Evolutionary conservation across 2,888 invertebrate species (phyloP), one percentile per base, ranked within the genome.

Genomic region (Oegoconia quadripuncta): DNA sequence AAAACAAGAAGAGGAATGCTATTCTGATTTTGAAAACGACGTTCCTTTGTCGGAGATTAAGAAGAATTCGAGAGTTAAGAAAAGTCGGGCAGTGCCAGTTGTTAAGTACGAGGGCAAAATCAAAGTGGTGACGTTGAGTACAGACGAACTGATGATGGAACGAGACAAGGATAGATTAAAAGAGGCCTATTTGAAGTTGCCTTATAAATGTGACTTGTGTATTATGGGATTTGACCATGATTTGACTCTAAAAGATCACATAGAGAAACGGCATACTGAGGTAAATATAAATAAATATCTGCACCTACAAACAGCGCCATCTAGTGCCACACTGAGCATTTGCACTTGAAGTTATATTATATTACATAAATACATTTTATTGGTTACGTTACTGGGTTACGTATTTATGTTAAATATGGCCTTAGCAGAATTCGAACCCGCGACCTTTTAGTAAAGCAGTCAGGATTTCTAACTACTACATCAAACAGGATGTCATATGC

Each of bases 211-310:
- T 46, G 69, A 74, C 1, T 50, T 48, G 6, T 84, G 84, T 37
- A 63, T 83, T 0, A 63, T 65, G 0, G 82, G 74, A 0, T 84
- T 81, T 17, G 81, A 82, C 12, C 73, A 77, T 28, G 79, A 82
- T 15, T 25, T 56, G 3, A 76, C 65, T 0, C 52, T 74, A 26
- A 53, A 65, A 1, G 68, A 63, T 1, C 84, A 84, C 44, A 55
- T 65, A 23, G 60, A 71, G 13, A 74, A 66, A 8, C 57, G 73
- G 1, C 84, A 84, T 57, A 43, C 46, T 0, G 47, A 60, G 62
- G 84, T 83, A 40, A 47, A 48, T 38, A 3, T 12, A 4, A 5
- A 25, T 12, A 5, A n/a, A n/a, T n/a, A n/a, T n/a, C n/a, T n/a
- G n/a, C n/a, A n/a, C n/a, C n/a, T n/a, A n/a, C n/a, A n/a, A n/a